Conservation (phyloP, 2,888 invertebrate species). For the Cerceris ruficornis region DNA sequence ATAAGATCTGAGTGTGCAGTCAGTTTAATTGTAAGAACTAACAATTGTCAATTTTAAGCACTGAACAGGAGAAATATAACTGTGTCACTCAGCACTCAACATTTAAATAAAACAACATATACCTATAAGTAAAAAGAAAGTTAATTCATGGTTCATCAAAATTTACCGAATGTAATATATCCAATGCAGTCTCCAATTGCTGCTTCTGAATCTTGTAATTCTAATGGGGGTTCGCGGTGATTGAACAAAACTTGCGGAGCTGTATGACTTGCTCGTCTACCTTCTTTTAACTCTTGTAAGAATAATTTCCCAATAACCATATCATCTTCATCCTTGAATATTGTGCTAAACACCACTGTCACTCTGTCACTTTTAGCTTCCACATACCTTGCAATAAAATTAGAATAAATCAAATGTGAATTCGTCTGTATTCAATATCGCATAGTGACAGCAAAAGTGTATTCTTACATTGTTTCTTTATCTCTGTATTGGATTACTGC, state of each 20-base stretch:
- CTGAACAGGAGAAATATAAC: no score
- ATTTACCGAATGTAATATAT: slow-evolving; percentile 98
- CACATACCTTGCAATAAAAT: slow-evolving; percentile 89
- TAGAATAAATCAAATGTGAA: neutral
- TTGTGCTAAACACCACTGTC: slow-evolving; percentile 99
- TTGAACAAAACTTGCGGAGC: slow-evolving; percentile 95
- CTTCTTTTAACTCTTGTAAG: slow-evolving; percentile 99
- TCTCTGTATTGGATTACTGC: slow-evolving; percentile 99
- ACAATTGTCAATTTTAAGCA: no score
- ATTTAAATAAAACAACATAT: no score
- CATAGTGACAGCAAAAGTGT: slow-evolving; percentile 5
- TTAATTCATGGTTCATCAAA: neutral
- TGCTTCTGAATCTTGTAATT: slow-evolving; percentile 96
- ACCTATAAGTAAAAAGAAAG: neutral
- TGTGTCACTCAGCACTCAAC: no score
- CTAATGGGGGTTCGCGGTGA: slow-evolving; percentile 98
- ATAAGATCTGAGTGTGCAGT: neutral
- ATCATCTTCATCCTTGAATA: slow-evolving; percentile 99
- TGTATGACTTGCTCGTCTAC: slow-evolving; percentile 96
- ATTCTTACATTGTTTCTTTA: slow-evolving; percentile 97
- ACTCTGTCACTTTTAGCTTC: slow-evolving; percentile 99
- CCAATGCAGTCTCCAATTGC: slow-evolving; percentile 98
- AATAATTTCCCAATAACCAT: slow-evolving; percentile 99
- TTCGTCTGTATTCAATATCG: neutral
- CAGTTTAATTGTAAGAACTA: no score